phyloP scores from a whole-genome alignment of 2,797 vertebrate species.

The Loris lydekkerianus region DNA sequence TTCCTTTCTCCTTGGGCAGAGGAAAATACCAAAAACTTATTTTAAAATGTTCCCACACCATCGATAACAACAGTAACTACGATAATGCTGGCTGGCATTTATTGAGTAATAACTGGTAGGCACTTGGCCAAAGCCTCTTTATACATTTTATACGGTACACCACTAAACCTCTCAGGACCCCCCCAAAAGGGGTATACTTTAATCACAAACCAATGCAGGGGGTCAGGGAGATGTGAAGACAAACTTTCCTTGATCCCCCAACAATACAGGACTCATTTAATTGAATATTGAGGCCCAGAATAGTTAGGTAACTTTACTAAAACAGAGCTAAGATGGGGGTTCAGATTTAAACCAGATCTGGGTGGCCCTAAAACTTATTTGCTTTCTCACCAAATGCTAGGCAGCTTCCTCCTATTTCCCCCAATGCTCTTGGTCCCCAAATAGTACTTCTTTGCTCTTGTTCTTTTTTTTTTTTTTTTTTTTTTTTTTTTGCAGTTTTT shows the following conservation, averaged over 20 bases:
- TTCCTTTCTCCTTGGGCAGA: not conserved
- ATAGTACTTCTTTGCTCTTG: not conserved
- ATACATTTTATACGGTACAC: rapidly evolving
- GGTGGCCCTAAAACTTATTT: not conserved
- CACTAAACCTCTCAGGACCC: not conserved
- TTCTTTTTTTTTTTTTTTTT: no score
- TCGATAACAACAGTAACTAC: no score
- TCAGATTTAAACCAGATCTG: not conserved
- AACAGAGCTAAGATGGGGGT: not conserved
- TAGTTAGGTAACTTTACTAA: not conserved
- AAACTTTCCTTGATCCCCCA: no score
- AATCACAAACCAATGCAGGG: no score
- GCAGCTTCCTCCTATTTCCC: not conserved
- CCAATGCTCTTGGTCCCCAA: not conserved
- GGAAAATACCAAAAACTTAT: not conserved
- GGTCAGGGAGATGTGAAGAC: no score
- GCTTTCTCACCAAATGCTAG: conserved; percentile 5
- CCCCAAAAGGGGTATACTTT: not conserved
- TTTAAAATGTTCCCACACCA: not conserved
- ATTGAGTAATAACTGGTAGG: rapidly evolving
- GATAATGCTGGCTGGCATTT: rapidly evolving
- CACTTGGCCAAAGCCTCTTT: not conserved
- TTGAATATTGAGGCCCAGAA: not conserved
- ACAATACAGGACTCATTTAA: no score
- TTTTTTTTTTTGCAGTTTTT: no score